Evolutionary conservation across 2,888 invertebrate genomes (phyloP), one percentile per base, ranked within the genome.

Genomic region (Trimorus sp.): DNA sequence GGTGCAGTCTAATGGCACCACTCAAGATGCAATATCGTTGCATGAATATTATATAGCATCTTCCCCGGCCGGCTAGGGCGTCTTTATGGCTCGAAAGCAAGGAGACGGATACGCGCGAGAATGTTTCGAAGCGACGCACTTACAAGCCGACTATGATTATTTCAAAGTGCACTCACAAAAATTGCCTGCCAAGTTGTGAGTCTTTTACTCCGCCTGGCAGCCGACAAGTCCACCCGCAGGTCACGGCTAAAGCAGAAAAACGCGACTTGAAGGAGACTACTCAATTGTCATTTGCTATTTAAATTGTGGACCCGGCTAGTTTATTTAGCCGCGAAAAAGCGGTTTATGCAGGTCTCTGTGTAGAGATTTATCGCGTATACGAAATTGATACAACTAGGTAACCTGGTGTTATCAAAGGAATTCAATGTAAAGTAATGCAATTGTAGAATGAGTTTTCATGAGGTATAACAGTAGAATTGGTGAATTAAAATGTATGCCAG

Each of bases 121-220:
- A 81, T 82, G 78, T 83, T 76, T 56, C 71, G 75, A 73, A 77
- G 54, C 66, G 82, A 82, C 78, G 79, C 86, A 85, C 85, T 87
- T 86, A 85, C 79, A 79, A 65, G 69, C 58, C 82, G 83, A 84
- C 86, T 88, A 90, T 87, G 89, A 89, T 89, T 90, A 89, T 90
- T 90, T 90, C 86, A 89, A 87, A 87, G 83, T 91, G 90, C 90
- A 90, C 90, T 90, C 87, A 87, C 86, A 86, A 89, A 90, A 90
- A 91, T 90, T 90, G 89, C 86, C 85, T 87, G 82, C 82, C 68
- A 90, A 89, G 89, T 90, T 89, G 89, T 86, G 84, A 86, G 82
- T 81, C 70, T 71, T 79, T 59, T 79, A 63, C 69, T 82, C 59
- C 63, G 40, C 38, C 45, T 36, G 71, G 51, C 48, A 56, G 38